Conservation (phyloP, 2,888 invertebrate species). For the Oscheius sp. region DNA sequence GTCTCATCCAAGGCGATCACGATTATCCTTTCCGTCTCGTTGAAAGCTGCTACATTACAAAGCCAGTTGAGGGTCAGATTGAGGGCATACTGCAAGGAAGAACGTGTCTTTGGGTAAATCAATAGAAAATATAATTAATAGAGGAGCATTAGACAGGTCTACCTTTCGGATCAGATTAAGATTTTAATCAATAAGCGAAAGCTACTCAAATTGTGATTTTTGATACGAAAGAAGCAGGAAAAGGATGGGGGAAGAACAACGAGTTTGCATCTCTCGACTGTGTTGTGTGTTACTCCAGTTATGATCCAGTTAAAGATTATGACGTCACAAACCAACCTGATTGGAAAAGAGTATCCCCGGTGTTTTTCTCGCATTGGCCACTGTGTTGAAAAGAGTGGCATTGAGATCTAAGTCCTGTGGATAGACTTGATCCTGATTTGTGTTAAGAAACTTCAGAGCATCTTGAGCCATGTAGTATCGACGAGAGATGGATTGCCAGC, state of each 20-base stretch:
- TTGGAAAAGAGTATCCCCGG: conserved; percentile 20
- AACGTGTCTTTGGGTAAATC: too few species aligned
- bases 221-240: too few species aligned
- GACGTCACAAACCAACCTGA: conserved; percentile 21
- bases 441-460: neutral
- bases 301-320: too few species aligned
- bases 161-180: too few species aligned
- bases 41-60: conserved; percentile 55
- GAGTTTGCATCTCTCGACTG: too few species aligned
- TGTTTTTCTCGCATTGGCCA: neutral
- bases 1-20: conserved; percentile 60
- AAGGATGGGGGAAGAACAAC: too few species aligned
- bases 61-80: conserved; percentile 66
- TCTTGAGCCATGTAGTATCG: conserved; percentile 11
- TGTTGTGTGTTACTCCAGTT: too few species aligned
- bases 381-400: conserved; percentile 18
- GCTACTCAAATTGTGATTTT: too few species aligned
- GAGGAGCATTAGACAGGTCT: too few species aligned
- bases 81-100: conserved; percentile 64
- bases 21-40: conserved; percentile 36
- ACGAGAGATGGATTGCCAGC: neutral
- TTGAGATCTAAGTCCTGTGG: conserved; percentile 11
- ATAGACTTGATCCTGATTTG: neutral
- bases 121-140: too few species aligned
- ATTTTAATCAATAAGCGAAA: too few species aligned